Evolutionary conservation across 2,113 vertebrate genomes (phyloP), one percentile per base, ranked within the genome.

Genomic region (Speoplatyrhinus poulsoni): DNA sequence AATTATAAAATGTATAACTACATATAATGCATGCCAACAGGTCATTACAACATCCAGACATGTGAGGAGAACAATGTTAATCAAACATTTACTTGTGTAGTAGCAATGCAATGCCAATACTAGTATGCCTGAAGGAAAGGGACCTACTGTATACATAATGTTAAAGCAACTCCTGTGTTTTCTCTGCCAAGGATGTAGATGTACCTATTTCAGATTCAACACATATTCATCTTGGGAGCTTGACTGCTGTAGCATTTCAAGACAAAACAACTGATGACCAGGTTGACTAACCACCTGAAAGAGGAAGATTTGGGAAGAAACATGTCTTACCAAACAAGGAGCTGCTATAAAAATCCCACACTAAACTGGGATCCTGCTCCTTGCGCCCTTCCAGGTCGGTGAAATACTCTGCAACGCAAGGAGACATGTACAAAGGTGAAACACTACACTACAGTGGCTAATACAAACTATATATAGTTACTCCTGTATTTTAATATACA

Each of bases 301-400:
- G 48, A 12, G 8, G 48, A 49, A 12, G 48, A 49, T 12, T 41
- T 41, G 36, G 4, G 19, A 60, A 48, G 0, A 1, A 26, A 12
- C 10, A 54, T 61, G 67, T 85, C 96, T 95, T 90, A 99, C 98
- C 97, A 6, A 98, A 93, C 9, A 97, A 91, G 0, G 95, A 93
- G 88, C 96, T 99, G 90, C 98, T 96, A 89, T 97, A 96, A 83
- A 99, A 98, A 68, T 99, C 96, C 98, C 98, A 99, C n/a, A 92
- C 92, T 16, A 94, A 89, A 26, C 78, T 85, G n/a, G 93, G 92
- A 72, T 98, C 95, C 9, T 92, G 94, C 0, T 97, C 96, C 12
- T 75, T 80, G 50, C 95, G 93, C 9, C 95, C 96, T 84, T 97
- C 95, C 75, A 99, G 93, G 79, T 99, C 98, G 0, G 82, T 94